Base-by-base conservation (phyloP, 2,797 vertebrate genomes). In the Lagodon rhomboides region DNA sequence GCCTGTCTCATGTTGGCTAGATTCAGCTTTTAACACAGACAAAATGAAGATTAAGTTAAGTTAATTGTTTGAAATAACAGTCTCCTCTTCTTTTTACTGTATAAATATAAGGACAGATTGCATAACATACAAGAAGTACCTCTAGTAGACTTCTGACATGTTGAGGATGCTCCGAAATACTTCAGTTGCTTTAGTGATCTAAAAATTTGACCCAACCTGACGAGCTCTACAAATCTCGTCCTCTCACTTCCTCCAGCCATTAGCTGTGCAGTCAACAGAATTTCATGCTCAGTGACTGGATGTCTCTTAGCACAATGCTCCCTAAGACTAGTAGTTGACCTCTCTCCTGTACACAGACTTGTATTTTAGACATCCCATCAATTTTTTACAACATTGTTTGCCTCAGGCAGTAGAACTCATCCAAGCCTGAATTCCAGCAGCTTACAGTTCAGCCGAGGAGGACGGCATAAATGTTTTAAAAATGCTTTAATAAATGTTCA, bases 361-460 rank as follows among this genome's bases (percentile, higher is more conserved):
- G 49, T 62, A 56, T 76, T 85, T 66, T 61, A 75, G 64, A 76
- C 55, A 41, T 61, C 51, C 50, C 73, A 86, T 86, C 16, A 46
- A 77, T 83, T 23, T 77, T 80, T 74, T 53, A 82, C 54, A 50
- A 66, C 61, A 77, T 80, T 80, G 73, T 76, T 84, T 75, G 76
- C 76, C 64, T 60, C 77, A 56, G 60, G 27, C 72, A 68, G 80
- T 27, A 67, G 38, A 63, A 13, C 70, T 80, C 64, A 64, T 44
- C 53, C 58, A 64, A 60, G 70, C 67, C 23, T 80, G 77, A 75
- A 63, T 61, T 68, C 41, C 25, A 77, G n/a, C 59, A 56, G 66
- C 66, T 38, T 38, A 38, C 38, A 38, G 38, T 38, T 38, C 38
- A 38, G 38, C 38, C 38, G 38, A 38, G 2, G 34, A 38, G 34